These are phyloP conservation scores for Marasmarcha lunaedactyla DNA, from an alignment of 2,888 invertebrate species.

Conservation along the genomic window DNA sequence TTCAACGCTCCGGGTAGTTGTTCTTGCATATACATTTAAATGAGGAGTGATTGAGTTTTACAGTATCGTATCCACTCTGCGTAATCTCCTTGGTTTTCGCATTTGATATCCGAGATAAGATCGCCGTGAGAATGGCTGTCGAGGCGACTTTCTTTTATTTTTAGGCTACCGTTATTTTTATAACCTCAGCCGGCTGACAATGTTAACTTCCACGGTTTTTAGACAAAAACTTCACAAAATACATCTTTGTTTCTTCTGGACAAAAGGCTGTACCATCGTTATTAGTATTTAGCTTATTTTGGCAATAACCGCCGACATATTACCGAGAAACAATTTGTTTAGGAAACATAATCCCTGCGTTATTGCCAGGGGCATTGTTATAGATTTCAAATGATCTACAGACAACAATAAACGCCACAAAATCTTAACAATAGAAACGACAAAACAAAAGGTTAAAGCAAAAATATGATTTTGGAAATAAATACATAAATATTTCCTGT, in stretches of 20 bases:
- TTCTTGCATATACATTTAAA: background rate
- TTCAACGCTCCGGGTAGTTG: background rate
- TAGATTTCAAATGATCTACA: constrained; percentile 18
- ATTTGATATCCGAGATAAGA: background rate
- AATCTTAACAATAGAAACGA: constrained; percentile 41
- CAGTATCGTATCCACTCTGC: background rate
- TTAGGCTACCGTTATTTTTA: too few species aligned
- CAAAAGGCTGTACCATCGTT: too few species aligned
- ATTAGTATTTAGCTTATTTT: too few species aligned
- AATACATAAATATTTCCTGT: too few species aligned
- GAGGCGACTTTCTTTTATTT: too few species aligned
- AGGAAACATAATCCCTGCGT: too few species aligned
- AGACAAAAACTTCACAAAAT: too few species aligned
- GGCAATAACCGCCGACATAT: too few species aligned
- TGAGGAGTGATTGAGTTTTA: background rate
- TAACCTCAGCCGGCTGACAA: too few species aligned
- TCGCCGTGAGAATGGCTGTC: background rate
- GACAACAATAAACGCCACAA: constrained; percentile 36
- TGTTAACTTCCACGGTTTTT: too few species aligned
- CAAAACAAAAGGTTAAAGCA: constrained; percentile 54
- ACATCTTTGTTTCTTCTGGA: too few species aligned
- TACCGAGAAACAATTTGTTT: too few species aligned
- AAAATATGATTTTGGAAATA: constrained; percentile 46
- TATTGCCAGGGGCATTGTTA: background rate
- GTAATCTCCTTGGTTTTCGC: background rate